A percentile compares a stretch with the other conserved stretches of the same genome.
Conservation (phyloP, 2,888 invertebrate genomes). For the Chamaedrilus cognettii region DNA sequence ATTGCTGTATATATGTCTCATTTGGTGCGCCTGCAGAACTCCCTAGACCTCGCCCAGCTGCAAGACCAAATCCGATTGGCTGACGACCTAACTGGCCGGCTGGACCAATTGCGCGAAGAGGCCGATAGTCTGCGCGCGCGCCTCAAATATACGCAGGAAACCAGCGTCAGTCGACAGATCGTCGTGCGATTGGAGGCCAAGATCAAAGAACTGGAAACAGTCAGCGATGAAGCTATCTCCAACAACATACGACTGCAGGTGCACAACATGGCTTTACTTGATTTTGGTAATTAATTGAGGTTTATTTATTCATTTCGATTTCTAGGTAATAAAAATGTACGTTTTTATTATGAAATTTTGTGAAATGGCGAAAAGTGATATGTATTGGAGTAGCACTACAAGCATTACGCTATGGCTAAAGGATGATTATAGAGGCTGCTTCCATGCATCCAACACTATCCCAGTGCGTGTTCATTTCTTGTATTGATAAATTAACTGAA, state of each 20-base stretch:
- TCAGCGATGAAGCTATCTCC: constrained; percentile 10
- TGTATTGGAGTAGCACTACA: too few species aligned
- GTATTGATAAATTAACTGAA: too few species aligned
- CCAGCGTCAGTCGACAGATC: constrained; percentile 7
- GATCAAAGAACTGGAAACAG: constrained; percentile 15
- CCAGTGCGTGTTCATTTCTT: too few species aligned
- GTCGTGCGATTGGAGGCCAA: constrained; percentile 13
- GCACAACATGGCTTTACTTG: not conserved
- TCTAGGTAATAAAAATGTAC: too few species aligned
- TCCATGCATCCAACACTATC: too few species aligned
- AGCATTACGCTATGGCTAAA: too few species aligned
- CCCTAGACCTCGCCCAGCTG: constrained; percentile 15
- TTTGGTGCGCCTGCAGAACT: constrained; percentile 21
- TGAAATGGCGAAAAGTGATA: too few species aligned
- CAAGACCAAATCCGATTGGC: constrained; percentile 21
- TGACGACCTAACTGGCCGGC: constrained; percentile 6
- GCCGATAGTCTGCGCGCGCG: constrained; percentile 11
- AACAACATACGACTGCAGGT: constrained; percentile 14
- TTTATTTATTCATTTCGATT: too few species aligned
- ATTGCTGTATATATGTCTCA: too few species aligned
- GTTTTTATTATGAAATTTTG: too few species aligned
- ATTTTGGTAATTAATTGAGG: too few species aligned
- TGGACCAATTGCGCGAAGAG: not conserved
- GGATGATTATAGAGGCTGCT: too few species aligned
- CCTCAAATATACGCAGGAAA: not conserved